Percentiles rank a stretch among this genome's conserved stretches.
Evolutionary conservation across 2,797 vertebrate genomes (phyloP).

Genomic region (Fistularia tabacaria): DNA sequence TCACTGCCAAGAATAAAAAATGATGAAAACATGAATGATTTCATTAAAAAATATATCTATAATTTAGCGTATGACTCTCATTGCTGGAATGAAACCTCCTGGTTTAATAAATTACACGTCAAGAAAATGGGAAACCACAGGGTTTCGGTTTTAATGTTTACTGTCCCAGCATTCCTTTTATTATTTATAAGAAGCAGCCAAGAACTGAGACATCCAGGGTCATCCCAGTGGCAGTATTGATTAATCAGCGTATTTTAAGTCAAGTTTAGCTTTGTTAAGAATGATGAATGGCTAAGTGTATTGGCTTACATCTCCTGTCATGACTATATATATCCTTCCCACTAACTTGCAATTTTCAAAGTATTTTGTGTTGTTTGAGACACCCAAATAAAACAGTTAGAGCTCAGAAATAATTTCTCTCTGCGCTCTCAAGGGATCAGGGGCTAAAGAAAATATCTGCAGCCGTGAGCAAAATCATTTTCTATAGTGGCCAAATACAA

Average conservation of each 20-base stretch:
- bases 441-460: slow-evolving; percentile 12
- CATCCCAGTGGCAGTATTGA: slow-evolving; percentile 17
- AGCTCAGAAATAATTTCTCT: slow-evolving; percentile 34
- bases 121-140: too few relatives aligned
- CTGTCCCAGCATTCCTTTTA: slow-evolving; percentile 5
- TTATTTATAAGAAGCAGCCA: slow-evolving; percentile 22
- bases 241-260: slow-evolving; percentile 49
- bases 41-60: too few relatives aligned
- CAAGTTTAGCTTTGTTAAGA: slow-evolving; percentile 57
- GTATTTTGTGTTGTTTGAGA: slow-evolving; percentile 45
- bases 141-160: too few relatives aligned
- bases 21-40: too few relatives aligned
- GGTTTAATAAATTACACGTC: slow-evolving; percentile 3
- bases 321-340: slow-evolving; percentile 21
- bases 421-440: background rate
- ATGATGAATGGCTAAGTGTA: slow-evolving; percentile 49
- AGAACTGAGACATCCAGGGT: slow-evolving; percentile 16
- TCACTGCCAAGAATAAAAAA: too few relatives aligned
- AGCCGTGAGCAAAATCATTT: slow-evolving; percentile 8
- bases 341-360: slow-evolving; percentile 29
- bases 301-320: slow-evolving; percentile 51
- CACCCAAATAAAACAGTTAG: slow-evolving; percentile 50
- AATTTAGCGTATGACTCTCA: too few relatives aligned
- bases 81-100: too few relatives aligned
- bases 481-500: slow-evolving; percentile 26